These are phyloP conservation scores for Adelosebastes latens DNA, from an alignment of 2,797 vertebrate genomes.

Conservation along the genomic window DNA sequence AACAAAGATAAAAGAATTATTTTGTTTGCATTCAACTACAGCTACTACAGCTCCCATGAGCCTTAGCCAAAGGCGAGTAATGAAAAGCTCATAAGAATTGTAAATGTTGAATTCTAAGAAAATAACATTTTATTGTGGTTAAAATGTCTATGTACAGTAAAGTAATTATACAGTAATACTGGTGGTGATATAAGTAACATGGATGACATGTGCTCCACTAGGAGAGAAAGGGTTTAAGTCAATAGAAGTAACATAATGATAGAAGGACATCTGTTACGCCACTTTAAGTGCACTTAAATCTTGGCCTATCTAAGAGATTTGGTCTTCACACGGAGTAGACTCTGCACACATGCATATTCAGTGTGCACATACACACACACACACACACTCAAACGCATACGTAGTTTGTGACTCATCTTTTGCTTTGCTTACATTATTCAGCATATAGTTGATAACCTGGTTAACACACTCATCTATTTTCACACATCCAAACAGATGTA, in stretches of 20 bases:
- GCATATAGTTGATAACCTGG: slow-evolving; percentile 6
- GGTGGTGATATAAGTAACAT: not conserved
- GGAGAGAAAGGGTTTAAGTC: not conserved
- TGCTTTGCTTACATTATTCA: not conserved
- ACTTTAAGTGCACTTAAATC: not conserved
- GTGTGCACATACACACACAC: not conserved
- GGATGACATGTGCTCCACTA: not conserved
- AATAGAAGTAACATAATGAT: not conserved
- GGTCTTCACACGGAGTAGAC: not conserved
- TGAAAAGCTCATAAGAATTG: not conserved
- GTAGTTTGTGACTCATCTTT: not conserved
- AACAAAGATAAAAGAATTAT: not conserved
- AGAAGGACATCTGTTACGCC: not conserved
- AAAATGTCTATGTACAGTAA: not conserved
- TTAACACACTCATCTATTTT: slow-evolving; percentile 16
- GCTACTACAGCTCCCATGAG: not conserved
- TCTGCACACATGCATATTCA: not conserved
- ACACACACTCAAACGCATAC: not conserved
- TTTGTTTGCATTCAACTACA: not conserved
- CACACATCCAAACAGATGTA: slow-evolving; percentile 12
- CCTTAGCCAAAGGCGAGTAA: not conserved
- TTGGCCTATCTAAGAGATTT: not conserved
- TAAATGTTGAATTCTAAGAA: not conserved
- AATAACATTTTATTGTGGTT: not conserved
- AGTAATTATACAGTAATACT: not conserved